Percentiles rank a stretch among this genome's conserved stretches.
Evolutionary conservation across 1,140 invertebrate genomes (phyloP).

Genomic region (Papilio glaucus): DNA sequence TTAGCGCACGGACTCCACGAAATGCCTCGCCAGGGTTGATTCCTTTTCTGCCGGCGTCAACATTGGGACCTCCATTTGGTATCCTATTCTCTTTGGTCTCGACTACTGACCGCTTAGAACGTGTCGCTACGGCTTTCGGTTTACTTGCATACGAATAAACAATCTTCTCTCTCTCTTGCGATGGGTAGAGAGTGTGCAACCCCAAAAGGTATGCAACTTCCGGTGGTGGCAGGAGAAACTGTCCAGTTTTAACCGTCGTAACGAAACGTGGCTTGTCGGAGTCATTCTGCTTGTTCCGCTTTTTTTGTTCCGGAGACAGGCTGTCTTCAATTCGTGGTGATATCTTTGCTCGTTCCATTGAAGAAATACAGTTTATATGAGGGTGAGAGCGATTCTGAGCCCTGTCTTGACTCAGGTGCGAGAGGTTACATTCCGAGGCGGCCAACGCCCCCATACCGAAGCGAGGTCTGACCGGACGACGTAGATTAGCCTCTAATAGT

Average conservation of each 20-base stretch:
- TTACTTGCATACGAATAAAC: slow-evolving; percentile 86
- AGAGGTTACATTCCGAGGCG: slow-evolving; percentile 63
- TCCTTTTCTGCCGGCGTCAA: slow-evolving; percentile 11
- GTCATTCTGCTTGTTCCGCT: slow-evolving; percentile 45
- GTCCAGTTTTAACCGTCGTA: slow-evolving; percentile 90
- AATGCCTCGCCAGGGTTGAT: slow-evolving; percentile 48
- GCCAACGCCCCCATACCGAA: slow-evolving; percentile 52
- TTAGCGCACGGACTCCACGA: slow-evolving; percentile 60
- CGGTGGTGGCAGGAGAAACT: slow-evolving; percentile 90
- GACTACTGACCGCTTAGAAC: slow-evolving; percentile 49
- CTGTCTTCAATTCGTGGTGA: slow-evolving; percentile 55
- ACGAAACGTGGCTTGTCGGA: slow-evolving; percentile 86
- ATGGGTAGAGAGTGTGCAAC: slow-evolving; percentile 77
- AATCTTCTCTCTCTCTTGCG: slow-evolving; percentile 69
- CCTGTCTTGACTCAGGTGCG: slow-evolving; percentile 57
- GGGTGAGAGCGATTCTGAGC: slow-evolving; percentile 62
- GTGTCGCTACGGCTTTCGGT: slow-evolving; percentile 79
- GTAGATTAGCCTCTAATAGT: slow-evolving; percentile 69
- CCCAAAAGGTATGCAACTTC: slow-evolving; percentile 87
- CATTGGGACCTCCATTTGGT: slow-evolving; percentile 53
- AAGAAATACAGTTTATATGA: slow-evolving; percentile 53
- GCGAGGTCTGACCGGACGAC: slow-evolving; percentile 58
- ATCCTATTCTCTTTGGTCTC: slow-evolving; percentile 48
- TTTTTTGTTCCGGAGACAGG: slow-evolving; percentile 48
- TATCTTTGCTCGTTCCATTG: slow-evolving; percentile 49